Evolutionary conservation across 2,797 vertebrate genomes (phyloP).

Genomic region (Artibeus lituratus): DNA sequence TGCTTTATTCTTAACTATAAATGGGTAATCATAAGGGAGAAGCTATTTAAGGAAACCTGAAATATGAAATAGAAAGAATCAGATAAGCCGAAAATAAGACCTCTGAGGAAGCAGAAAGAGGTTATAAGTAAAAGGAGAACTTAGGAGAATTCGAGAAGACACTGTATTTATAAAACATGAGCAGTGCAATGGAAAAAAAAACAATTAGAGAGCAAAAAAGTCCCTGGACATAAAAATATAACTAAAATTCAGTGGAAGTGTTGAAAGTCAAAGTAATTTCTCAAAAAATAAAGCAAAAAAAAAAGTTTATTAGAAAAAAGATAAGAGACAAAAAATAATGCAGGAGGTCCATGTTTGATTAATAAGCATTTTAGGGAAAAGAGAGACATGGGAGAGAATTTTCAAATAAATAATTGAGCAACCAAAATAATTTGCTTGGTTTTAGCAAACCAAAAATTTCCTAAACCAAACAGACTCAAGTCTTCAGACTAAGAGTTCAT

Average conservation of each 20-base stretch:
- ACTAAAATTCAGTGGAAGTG: not conserved
- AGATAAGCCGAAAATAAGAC: slow-evolving; percentile 52
- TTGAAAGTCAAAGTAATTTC: not conserved
- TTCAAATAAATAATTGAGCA: slow-evolving; percentile 22
- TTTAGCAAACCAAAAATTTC: too few species aligned
- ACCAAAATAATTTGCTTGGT: too few species aligned
- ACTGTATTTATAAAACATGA: not conserved
- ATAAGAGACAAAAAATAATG: not conserved
- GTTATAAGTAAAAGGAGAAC: not conserved
- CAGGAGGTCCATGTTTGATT: not conserved
- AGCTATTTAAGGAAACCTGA: slow-evolving; percentile 60
- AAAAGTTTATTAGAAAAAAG: slow-evolving; percentile 36
- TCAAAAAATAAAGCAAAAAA: slow-evolving; percentile 41
- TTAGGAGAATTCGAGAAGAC: slow-evolving; percentile 10
- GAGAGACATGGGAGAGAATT: not conserved
- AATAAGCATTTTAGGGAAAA: slow-evolving; percentile 17
- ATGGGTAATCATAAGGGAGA: slow-evolving; percentile 47
- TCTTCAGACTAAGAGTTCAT: not conserved
- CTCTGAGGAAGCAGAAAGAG: not conserved
- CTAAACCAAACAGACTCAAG: not conserved
- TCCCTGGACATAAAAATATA: not conserved
- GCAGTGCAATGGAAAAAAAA: not conserved
- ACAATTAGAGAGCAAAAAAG: not conserved
- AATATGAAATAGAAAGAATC: slow-evolving; percentile 50
- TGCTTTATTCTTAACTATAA: slow-evolving; percentile 52